A percentile compares a stretch with the other conserved stretches of the same genome.
Conservation (phyloP, 2,113 vertebrate species). For the Empidonax traillii region DNA sequence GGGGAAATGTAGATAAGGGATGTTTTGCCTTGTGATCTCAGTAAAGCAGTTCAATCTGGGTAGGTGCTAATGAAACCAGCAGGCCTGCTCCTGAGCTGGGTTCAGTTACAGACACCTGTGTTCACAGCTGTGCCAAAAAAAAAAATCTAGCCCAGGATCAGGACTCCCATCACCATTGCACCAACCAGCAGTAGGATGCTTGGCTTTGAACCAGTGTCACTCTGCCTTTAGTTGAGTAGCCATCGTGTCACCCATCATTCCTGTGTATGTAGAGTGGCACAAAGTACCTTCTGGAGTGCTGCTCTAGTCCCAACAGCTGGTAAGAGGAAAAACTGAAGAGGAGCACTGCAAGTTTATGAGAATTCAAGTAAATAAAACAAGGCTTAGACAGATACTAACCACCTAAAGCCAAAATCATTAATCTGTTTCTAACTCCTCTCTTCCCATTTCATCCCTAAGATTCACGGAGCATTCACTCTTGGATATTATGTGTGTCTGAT, state of each 20-base stretch:
- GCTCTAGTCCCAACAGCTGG: neutral
- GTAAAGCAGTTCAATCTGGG: neutral
- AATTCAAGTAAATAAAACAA: neutral
- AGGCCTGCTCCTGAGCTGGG: neutral
- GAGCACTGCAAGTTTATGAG: neutral
- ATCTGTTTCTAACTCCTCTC: neutral
- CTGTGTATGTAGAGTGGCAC: neutral
- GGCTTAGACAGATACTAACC: neutral
- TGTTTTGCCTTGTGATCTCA: neutral
- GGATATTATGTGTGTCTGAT: neutral
- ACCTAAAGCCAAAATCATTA: neutral
- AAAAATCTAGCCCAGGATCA: neutral
- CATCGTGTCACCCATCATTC: fast-evolving
- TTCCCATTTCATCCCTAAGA: neutral
- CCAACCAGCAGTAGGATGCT: neutral
- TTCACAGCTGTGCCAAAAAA: neutral
- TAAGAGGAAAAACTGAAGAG: neutral
- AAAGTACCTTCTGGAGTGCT: neutral
- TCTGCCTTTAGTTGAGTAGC: neutral
- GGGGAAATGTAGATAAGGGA: too few relatives aligned
- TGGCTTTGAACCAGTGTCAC: neutral
- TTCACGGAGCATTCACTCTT: neutral
- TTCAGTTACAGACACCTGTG: neutral
- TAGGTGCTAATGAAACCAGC: neutral
- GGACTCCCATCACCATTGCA: neutral